Percentiles rank a stretch among this genome's conserved stretches.
Conservation (phyloP, 1,140 invertebrate genomes). For the Andrena cerasifolii region DNA sequence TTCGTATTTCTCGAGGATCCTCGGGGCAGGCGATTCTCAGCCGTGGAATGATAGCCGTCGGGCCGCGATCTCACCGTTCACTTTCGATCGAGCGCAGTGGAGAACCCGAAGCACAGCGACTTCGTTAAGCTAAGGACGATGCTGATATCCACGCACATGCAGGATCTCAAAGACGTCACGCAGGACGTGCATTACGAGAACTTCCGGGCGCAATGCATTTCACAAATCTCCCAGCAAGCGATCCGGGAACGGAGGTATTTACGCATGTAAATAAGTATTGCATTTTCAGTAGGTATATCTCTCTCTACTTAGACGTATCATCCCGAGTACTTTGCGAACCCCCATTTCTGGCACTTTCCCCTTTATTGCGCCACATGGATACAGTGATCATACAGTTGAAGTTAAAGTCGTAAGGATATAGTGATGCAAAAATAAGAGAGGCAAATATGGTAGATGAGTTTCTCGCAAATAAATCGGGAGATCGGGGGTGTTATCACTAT, state of each 20-base stretch:
- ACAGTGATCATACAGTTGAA: no score
- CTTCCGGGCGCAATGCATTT: constrained; percentile 95
- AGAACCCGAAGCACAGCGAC: constrained; percentile 98
- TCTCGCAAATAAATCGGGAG: no score
- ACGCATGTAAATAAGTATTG: constrained; percentile 77
- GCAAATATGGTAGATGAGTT: no score
- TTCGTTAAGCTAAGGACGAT: constrained; percentile 98
- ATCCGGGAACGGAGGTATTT: constrained; percentile 89
- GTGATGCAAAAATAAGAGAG: no score
- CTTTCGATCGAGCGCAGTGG: constrained; percentile 86
- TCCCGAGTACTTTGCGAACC: no score
- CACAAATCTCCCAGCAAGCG: constrained; percentile 93
- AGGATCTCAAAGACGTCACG: constrained; percentile 97
- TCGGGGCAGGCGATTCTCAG: no score
- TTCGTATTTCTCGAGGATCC: neutral
- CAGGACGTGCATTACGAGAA: constrained; percentile 98
- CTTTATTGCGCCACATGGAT: no score
- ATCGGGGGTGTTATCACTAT: no score
- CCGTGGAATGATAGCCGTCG: neutral
- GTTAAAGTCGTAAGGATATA: no score
- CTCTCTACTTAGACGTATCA: constrained; percentile 19
- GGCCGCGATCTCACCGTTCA: constrained; percentile 14
- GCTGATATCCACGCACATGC: constrained; percentile 97
- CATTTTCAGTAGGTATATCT: constrained; percentile 64
- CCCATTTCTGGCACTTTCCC: no score